A percentile compares a stretch with the other conserved stretches of the same genome.
Evolutionary conservation across 2,113 vertebrate species (phyloP).

Genomic region (Pseudopodoces humilis): DNA sequence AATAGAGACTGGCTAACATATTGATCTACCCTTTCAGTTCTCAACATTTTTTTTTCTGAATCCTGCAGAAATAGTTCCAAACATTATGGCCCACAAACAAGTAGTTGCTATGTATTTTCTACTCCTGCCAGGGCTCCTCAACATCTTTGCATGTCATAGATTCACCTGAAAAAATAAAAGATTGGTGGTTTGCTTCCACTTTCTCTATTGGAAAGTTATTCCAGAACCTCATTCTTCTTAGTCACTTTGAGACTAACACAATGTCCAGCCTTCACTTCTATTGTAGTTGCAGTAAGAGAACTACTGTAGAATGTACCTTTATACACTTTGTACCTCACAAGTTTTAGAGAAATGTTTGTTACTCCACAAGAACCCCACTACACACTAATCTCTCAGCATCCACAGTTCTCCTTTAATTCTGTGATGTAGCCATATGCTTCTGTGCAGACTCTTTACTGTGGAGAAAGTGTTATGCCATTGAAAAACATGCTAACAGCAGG

Average conservation of each 20-base stretch:
- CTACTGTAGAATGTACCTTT: background rate
- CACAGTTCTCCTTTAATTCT: background rate
- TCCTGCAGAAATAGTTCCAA: background rate
- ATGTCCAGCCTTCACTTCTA: background rate
- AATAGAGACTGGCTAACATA: background rate
- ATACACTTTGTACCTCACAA: background rate
- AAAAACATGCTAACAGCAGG: background rate
- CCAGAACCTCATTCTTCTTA: background rate
- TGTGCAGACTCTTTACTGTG: background rate
- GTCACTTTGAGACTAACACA: background rate
- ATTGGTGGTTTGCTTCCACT: background rate
- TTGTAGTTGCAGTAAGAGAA: background rate
- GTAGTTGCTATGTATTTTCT: background rate
- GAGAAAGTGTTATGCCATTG: background rate
- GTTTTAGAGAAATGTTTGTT: background rate
- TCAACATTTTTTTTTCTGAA: background rate
- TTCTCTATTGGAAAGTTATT: background rate
- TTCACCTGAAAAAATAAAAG: background rate
- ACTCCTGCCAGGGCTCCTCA: background rate
- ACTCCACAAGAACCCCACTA: background rate
- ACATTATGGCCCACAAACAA: background rate
- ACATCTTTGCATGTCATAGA: background rate
- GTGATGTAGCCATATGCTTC: background rate
- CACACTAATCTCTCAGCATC: background rate
- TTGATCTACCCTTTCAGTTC: background rate